These are phyloP conservation scores for Papilio demoleus DNA, from an alignment of 2,888 invertebrate species.

Conservation along the genomic window DNA sequence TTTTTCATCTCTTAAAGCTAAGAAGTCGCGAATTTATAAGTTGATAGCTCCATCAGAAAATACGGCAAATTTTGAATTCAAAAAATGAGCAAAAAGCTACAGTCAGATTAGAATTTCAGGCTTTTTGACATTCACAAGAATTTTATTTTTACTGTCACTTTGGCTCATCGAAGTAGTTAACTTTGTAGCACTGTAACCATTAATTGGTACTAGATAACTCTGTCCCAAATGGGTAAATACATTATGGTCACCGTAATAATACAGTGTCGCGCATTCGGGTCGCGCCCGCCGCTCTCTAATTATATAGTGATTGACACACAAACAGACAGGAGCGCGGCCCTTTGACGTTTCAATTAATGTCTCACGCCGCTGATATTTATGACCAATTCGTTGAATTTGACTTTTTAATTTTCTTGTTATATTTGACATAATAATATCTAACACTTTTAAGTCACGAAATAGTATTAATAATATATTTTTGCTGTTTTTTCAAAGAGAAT, in stretches of 20 bases:
- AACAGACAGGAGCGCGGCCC: conserved; percentile 37
- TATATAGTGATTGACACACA: conserved; percentile 46
- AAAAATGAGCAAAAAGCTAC: no score
- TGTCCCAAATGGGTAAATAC: not conserved
- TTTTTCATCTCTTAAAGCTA: no score
- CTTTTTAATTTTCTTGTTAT: conserved; percentile 13
- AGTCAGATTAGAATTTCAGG: no score
- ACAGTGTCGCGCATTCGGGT: conserved; percentile 31
- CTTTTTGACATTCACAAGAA: no score
- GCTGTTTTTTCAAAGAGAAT: no score
- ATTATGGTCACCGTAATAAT: conserved; percentile 13
- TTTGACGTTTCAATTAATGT: conserved; percentile 34
- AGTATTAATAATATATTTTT: no score
- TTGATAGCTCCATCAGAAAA: no score
- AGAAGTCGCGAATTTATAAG: no score
- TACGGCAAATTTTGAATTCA: no score
- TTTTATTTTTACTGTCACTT: no score
- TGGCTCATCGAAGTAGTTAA: not conserved
- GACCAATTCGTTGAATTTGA: not conserved
- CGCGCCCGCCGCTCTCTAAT: conserved; percentile 40
- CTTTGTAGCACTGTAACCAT: not conserved
- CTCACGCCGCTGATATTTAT: not conserved
- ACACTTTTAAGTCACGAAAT: no score
- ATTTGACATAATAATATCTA: no score
- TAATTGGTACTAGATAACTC: not conserved